Evolutionary conservation across 2,113 vertebrate species (phyloP), one percentile per base, ranked within the genome.

Genomic region (Xenopus laevis): DNA sequence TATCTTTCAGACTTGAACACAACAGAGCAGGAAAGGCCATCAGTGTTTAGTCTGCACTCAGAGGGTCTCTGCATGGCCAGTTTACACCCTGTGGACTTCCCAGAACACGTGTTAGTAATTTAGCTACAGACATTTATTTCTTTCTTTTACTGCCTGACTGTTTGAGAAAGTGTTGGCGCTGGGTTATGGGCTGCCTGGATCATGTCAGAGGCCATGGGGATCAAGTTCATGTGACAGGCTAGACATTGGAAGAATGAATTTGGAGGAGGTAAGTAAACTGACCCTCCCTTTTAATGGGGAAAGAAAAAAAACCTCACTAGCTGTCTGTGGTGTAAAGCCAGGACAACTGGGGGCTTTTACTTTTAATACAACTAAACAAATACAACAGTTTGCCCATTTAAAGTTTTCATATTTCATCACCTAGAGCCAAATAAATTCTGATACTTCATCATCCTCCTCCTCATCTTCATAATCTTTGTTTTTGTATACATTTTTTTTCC

Each of bases 121-220:
- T 95, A 91, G 86, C 85, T 81, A 87, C 91, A 94, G 93, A 95
- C 92, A 93, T 95, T 93, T 94, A 90, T 94, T 96, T 95, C 94
- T 95, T 94, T 98, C 95, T 98, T 97, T 98, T 96, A 96, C 93
- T 95, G 95, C 95, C 91, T 94, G 93, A 91, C 94, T 95, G 93
- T 95, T 93, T 89, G 93, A 93, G 94, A 95, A 96, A 95, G 96
- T 98, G 95, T 95, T 91, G 94, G 94, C 95, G 91, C 94, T 86
- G 87, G 85, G 92, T 94, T 95, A 90, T 83, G 90, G 94, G 90
- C 93, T 95, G 95, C 96, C 96, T 98, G 96, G 95, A 97, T 97
- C 93, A 92, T 98, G 96, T 98, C 96, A 97, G 94, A 97, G 96
- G 96, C 95, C 94, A 89, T 87, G 86, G 90, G 93, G 96, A 95